These are phyloP conservation scores for Pangasius krempfi DNA, from an alignment of 2,797 vertebrate species.

Conservation along the genomic window DNA sequence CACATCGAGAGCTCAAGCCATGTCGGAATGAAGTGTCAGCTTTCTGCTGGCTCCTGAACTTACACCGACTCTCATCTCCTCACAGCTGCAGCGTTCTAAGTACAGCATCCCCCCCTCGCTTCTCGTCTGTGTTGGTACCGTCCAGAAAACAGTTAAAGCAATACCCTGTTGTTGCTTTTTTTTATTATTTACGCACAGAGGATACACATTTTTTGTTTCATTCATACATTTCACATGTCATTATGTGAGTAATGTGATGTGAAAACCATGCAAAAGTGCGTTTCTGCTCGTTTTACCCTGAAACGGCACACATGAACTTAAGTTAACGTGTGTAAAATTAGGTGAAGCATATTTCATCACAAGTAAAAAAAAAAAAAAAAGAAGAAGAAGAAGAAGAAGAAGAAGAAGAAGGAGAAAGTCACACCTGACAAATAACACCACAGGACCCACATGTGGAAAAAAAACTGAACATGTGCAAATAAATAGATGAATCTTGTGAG, in stretches of 20 bases:
- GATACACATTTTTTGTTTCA: neutral
- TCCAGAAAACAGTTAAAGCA: conserved; percentile 56
- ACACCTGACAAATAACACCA: neutral
- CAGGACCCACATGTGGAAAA: neutral
- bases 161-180: neutral
- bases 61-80: conserved; percentile 43
- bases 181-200: neutral
- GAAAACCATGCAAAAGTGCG: neutral
- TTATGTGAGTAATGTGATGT: neutral
- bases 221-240: neutral
- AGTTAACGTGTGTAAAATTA: neutral
- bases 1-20: neutral
- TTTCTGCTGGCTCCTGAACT: conserved; percentile 51
- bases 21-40: neutral
- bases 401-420: neutral
- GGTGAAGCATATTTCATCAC: neutral
- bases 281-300: no score
- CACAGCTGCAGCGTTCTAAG: conserved; percentile 41
- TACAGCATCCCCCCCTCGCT: conserved; percentile 23
- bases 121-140: conserved; percentile 53
- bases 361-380: no score
- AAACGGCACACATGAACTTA: neutral
- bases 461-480: neutral
- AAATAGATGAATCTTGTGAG: neutral
- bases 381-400: no score